A percentile compares a stretch with the other conserved stretches of the same genome.
These are phyloP conservation scores for Drosophila saltans DNA, from an alignment of 1,140 invertebrate species.

Conservation along the genomic window DNA sequence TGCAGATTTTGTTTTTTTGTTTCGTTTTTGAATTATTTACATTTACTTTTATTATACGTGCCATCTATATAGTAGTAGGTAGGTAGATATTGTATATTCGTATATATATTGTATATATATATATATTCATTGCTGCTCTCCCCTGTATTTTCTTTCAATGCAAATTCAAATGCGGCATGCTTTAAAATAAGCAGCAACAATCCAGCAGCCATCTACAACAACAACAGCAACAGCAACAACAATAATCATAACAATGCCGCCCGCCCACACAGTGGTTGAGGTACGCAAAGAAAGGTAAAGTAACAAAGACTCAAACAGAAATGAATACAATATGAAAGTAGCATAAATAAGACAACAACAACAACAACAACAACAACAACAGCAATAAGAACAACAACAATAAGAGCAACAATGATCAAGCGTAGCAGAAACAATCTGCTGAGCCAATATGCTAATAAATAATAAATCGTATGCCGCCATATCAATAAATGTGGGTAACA, in stretches of 20 bases:
- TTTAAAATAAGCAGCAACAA: conserved; percentile 60
- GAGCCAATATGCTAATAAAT: conserved; percentile 76
- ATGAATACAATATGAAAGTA: conserved; percentile 78
- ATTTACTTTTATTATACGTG: conserved; percentile 71
- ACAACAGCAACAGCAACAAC: conserved; percentile 47
- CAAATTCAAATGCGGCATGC: conserved; percentile 72
- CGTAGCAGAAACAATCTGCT: conserved; percentile 22
- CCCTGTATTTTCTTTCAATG: conserved; percentile 57
- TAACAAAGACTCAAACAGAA: conserved; percentile 68
- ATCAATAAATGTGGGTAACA: conserved; percentile 68
- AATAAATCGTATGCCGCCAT: conserved; percentile 77
- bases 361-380: conserved; percentile 41
- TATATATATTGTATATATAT: conserved; percentile 36
- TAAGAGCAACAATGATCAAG: conserved; percentile 36
- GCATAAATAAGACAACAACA: conserved; percentile 72
- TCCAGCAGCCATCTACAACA: conserved; percentile 11
- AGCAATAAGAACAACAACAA: conserved; percentile 41
- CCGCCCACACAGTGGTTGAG: conserved; percentile 35
- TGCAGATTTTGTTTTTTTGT: conserved; percentile 51
- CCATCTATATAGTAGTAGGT: conserved; percentile 65
- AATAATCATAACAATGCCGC: conserved; percentile 55
- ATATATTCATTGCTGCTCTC: conserved; percentile 29
- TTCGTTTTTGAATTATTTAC: conserved; percentile 71
- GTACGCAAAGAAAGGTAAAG: conserved; percentile 44
- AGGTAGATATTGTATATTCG: conserved; percentile 26